Evolutionary conservation across 2,888 invertebrate species (phyloP), one percentile per base, ranked within the genome.

Genomic region (Blera fallax): DNA sequence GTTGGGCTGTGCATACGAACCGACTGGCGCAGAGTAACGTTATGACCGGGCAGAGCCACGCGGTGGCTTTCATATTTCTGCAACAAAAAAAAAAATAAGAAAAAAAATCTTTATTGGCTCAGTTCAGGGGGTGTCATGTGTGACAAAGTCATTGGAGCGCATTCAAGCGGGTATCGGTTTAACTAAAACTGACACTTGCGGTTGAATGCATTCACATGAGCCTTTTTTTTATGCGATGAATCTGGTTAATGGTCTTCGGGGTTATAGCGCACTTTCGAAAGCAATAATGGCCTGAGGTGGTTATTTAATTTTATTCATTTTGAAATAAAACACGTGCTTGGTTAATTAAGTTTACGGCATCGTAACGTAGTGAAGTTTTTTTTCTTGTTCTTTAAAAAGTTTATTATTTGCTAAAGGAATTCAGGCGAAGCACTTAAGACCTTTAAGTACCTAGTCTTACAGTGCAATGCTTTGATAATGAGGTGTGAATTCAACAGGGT

Each of bases 21-120:
- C 91, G 89, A 79, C 90, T 90, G 88, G 90, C 90, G 87, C 91
- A 91, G 87, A 92, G 90, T 88, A 92, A 89, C 88, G 90, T 91
- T 88, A 92, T 89, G 87, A 92, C 89, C 87, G 92, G 91, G 88
- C 91, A 92, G 88, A 92, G 91, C 91, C 91, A 91, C 90, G 92
- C 89, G 89, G 91, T 90, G 89, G 92, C 90, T 91, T 92, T 92
- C 92, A 92, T 90, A 88, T 88, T 89, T 91, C 91, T 90, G 87
- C 18, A 89, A 88, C 74, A 76, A 87, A 82, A 87, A 76, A 78
- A 80, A 29, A 32, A 27, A 29, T 62, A 34, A 21, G 0, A 11
- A 50, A 43, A 52, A 8, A 29, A 8, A 3, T 27, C 6, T 69
- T 52, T 43, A 45, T 43, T 21, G 48, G 52, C 32, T 64, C 21